Evolutionary conservation across 1,140 invertebrate species (phyloP).

Genomic region (Drosophila tropicalis): DNA sequence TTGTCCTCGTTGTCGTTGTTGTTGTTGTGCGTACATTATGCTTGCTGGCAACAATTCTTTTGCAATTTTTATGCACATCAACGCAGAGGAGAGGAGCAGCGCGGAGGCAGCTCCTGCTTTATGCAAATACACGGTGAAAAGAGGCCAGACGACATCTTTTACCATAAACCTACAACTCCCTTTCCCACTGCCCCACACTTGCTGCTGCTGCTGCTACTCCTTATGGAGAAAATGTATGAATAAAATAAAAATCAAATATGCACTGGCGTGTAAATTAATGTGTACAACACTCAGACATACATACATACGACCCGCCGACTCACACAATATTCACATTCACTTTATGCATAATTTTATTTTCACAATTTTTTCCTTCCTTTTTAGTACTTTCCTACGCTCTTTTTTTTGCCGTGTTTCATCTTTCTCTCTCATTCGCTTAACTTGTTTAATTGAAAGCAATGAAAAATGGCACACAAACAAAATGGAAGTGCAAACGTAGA

Average conservation of each 20-base stretch:
- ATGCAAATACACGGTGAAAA: slow-evolving; percentile 41
- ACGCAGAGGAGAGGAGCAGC: slow-evolving; percentile 24
- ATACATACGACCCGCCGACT: slow-evolving; percentile 34
- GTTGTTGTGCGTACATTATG: slow-evolving; percentile 53
- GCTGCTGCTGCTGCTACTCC: neutral
- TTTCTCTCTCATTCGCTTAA: slow-evolving; percentile 25
- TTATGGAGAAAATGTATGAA: slow-evolving; percentile 51
- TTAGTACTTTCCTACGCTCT: neutral
- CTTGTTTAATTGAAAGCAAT: slow-evolving; percentile 46
- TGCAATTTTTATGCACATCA: slow-evolving; percentile 71
- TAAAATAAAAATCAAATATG: slow-evolving; percentile 74
- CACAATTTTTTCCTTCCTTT: slow-evolving; percentile 17
- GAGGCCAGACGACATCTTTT: slow-evolving; percentile 5
- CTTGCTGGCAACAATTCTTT: slow-evolving; percentile 44
- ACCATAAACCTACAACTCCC: neutral
- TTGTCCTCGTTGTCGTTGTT: neutral
- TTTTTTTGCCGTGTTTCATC: neutral
- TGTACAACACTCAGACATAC: slow-evolving; percentile 44
- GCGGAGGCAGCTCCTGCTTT: slow-evolving; percentile 21
- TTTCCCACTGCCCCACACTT: neutral
- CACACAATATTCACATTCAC: slow-evolving; percentile 17
- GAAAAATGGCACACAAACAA: slow-evolving; percentile 15
- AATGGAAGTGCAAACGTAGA: slow-evolving; percentile 40
- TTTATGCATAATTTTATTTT: slow-evolving; percentile 14
- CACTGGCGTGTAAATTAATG: slow-evolving; percentile 74